These are phyloP conservation scores for Microcaecilia unicolor DNA, from an alignment of 2,797 vertebrate genomes.

Conservation along the genomic window DNA sequence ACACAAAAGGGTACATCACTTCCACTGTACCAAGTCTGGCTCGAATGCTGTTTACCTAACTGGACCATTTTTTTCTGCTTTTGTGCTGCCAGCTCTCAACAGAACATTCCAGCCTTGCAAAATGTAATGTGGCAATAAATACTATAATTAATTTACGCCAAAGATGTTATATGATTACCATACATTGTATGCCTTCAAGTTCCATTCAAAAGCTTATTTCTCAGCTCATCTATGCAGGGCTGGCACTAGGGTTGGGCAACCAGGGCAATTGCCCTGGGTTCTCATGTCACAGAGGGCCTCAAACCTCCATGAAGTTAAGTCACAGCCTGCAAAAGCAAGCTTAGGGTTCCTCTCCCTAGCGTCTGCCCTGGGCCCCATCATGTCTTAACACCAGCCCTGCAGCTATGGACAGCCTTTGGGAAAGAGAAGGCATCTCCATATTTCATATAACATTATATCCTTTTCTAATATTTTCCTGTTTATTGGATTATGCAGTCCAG, in stretches of 20 bases:
- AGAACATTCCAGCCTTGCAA: neutral
- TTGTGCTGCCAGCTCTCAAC: neutral
- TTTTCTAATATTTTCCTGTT: constrained; percentile 57
- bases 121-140: constrained; percentile 47
- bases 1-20: rapidly evolving
- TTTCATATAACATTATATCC: constrained; percentile 66
- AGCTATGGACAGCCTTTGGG: constrained; percentile 38
- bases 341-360: too few species aligned
- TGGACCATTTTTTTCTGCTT: too few species aligned
- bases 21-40: too few species aligned
- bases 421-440: constrained; percentile 59
- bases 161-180: constrained; percentile 58
- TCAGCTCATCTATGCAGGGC: too few species aligned
- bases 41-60: rapidly evolving
- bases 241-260: too few species aligned
- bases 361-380: too few species aligned
- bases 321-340: too few species aligned
- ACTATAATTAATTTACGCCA: constrained; percentile 66
- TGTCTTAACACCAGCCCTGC: too few species aligned
- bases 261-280: too few species aligned
- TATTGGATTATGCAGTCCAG: constrained; percentile 67
- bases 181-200: constrained; percentile 40
- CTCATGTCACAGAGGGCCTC: too few species aligned
- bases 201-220: constrained; percentile 38
- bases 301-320: too few species aligned